phyloP scores from a whole-genome alignment of 2,888 invertebrate genomes.

The Halictus ligatus region DNA sequence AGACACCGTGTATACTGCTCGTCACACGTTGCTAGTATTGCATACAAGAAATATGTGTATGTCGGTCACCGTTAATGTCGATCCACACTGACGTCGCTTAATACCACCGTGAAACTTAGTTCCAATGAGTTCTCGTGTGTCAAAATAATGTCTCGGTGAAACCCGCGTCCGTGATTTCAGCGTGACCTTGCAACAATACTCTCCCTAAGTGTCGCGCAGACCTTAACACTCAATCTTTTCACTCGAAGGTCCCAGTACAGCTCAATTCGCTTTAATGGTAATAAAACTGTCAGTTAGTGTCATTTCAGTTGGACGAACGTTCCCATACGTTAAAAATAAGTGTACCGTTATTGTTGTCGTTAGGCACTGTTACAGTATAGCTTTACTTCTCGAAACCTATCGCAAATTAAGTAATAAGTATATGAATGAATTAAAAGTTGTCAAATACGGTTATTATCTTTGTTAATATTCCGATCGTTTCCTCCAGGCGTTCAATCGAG shows the following conservation, averaged over 20 bases:
- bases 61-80: conserved; percentile 11
- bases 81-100: background rate
- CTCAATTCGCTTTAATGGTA: background rate
- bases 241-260: background rate
- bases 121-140: background rate
- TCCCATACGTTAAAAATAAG: background rate
- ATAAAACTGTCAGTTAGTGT: background rate
- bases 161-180: background rate
- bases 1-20: background rate
- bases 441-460: background rate
- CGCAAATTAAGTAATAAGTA: background rate
- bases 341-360: background rate
- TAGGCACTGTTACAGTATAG: background rate
- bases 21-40: background rate
- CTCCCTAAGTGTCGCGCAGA: background rate
- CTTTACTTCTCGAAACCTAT: background rate
- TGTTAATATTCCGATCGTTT: background rate
- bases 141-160: conserved; percentile 5
- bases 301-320: background rate
- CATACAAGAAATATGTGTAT: background rate
- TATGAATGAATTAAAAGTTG: too few relatives aligned
- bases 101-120: background rate
- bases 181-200: background rate
- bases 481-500: background rate
- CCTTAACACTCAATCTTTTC: background rate